phyloP scores from a whole-genome alignment of 2,797 vertebrate genomes.

The Paguma larvata region DNA sequence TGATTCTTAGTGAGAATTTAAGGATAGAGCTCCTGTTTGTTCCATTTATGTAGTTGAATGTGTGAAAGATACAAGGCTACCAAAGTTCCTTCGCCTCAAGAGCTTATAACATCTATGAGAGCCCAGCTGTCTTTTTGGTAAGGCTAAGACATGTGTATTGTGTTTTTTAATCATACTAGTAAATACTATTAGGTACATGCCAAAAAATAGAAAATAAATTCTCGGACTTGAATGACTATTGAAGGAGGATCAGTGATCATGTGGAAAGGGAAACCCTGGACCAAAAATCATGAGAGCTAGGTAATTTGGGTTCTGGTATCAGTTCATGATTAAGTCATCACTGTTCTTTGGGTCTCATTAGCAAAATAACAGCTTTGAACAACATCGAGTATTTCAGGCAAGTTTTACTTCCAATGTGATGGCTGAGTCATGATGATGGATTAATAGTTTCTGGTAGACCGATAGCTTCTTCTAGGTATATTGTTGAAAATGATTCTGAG shows the following conservation, averaged over 20 bases:
- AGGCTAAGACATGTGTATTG: neutral
- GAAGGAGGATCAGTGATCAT: neutral
- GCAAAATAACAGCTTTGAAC: slow-evolving; percentile 33
- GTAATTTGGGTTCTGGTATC: neutral
- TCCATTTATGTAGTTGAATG: neutral
- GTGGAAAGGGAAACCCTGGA: neutral
- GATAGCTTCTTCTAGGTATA: neutral
- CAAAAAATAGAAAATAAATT: slow-evolving; percentile 31
- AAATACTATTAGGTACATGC: neutral
- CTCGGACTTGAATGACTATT: neutral
- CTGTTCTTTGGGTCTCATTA: neutral
- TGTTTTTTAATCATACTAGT: slow-evolving; percentile 16
- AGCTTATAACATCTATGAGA: neutral
- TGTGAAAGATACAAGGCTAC: neutral
- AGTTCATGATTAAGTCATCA: neutral
- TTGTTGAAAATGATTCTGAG: slow-evolving; percentile 43
- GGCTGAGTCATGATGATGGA: neutral
- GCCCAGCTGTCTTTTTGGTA: neutral
- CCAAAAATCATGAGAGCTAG: neutral
- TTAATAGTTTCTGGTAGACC: neutral
- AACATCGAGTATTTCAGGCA: neutral
- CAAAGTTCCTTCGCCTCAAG: neutral
- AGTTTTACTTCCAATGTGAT: neutral
- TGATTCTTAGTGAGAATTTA: slow-evolving; percentile 43
- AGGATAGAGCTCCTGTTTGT: neutral